Percentiles rank a stretch among this genome's conserved stretches.
These are phyloP conservation scores for Palythoa grandis DNA, from an alignment of 92 coral and sea anemone genomes.

Conservation along the genomic window DNA sequence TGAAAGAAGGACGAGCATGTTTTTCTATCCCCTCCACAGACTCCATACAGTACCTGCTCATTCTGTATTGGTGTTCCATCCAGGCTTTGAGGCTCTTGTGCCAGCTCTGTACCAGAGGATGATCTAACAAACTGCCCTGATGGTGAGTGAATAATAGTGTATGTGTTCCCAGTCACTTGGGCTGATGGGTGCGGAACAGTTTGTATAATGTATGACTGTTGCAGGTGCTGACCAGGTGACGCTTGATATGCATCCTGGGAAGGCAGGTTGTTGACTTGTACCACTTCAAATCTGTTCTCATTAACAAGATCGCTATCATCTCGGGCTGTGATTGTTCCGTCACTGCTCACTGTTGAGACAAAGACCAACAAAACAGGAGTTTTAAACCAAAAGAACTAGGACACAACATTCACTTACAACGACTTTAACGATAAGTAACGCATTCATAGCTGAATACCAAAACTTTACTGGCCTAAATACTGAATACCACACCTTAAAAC, in stretches of 20 bases:
- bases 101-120: constrained; percentile 55
- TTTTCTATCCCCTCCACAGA: too few species aligned
- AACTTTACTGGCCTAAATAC: too few species aligned
- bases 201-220: constrained; percentile 86
- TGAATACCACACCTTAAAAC: too few species aligned
- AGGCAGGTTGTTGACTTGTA: constrained; percentile 73
- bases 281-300: constrained; percentile 74
- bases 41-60: constrained; percentile 51
- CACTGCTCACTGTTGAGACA: constrained; percentile 67
- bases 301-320: constrained; percentile 58
- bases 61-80: constrained; percentile 40
- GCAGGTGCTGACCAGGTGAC: constrained; percentile 56
- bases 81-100: constrained; percentile 54
- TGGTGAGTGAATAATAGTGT: constrained; percentile 83
- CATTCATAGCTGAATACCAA: too few species aligned
- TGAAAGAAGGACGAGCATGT: too few species aligned
- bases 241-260: constrained; percentile 59
- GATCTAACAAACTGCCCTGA: constrained; percentile 68
- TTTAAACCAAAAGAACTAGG: background rate
- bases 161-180: constrained; percentile 78
- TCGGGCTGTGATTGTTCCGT: constrained; percentile 76
- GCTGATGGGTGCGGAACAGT: constrained; percentile 63
- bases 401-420: background rate
- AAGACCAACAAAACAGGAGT: background rate
- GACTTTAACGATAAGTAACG: background rate